These are phyloP conservation scores for Lonchura striata DNA, from an alignment of 2,113 vertebrate genomes.

Conservation along the genomic window DNA sequence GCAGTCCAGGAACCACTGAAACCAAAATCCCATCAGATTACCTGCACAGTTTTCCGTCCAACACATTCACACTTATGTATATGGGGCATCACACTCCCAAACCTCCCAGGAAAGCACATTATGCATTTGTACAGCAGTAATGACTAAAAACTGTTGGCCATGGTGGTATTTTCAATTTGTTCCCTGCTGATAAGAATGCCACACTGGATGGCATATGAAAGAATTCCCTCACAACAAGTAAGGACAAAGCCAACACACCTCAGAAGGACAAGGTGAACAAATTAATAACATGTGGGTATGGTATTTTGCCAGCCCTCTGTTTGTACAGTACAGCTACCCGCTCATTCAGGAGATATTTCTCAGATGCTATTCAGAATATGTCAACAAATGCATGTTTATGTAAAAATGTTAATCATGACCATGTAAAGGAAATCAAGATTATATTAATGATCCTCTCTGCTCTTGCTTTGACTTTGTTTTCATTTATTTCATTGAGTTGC, in stretches of 20 bases:
- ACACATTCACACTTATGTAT: background rate
- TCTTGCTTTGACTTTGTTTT: slow-evolving; percentile 18
- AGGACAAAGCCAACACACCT: background rate
- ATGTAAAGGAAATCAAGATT: background rate
- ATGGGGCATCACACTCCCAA: background rate
- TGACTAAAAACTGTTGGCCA: fast-evolving
- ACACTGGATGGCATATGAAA: background rate
- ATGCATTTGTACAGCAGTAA: background rate
- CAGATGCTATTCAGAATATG: background rate
- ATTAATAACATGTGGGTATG: background rate
- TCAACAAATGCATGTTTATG: background rate
- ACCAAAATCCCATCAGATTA: background rate
- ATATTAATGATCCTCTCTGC: background rate
- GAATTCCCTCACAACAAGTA: background rate
- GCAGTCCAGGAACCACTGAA: background rate
- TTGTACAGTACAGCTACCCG: background rate
- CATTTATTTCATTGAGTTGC: background rate
- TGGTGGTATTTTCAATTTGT: background rate
- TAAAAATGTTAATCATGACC: background rate
- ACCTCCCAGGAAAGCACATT: background rate
- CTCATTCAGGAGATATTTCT: background rate
- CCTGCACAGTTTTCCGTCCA: background rate
- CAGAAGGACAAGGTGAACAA: background rate
- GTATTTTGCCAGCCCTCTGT: background rate
- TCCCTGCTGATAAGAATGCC: background rate